phyloP scores from a whole-genome alignment of 2,113 vertebrate species.

The Chrysemys picta region DNA sequence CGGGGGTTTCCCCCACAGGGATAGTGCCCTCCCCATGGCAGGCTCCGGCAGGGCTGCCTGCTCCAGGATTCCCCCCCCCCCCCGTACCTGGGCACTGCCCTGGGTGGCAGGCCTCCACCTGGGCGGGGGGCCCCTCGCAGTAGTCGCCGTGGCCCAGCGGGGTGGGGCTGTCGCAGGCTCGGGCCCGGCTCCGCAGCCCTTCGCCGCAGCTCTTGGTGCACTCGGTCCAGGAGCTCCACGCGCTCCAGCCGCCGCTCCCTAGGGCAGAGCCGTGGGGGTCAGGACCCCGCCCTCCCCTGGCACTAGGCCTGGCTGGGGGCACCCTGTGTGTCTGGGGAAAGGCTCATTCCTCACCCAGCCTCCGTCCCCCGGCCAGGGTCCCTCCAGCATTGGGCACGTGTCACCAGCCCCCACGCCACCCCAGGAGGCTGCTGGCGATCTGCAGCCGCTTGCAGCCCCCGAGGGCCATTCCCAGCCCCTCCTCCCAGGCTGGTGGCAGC shows the following conservation, averaged over 20 bases:
- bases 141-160: slow-evolving; percentile 83
- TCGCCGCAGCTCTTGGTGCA: slow-evolving; percentile 90
- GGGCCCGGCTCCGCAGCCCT: slow-evolving; percentile 81
- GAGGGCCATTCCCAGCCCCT: background rate
- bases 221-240: slow-evolving; percentile 85
- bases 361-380: too few relatives aligned
- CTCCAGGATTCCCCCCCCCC: too few relatives aligned
- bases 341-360: too few relatives aligned
- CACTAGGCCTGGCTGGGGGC: background rate
- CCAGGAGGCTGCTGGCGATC: too few relatives aligned
- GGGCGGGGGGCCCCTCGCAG: slow-evolving; percentile 84
- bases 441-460: too few relatives aligned
- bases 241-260: slow-evolving; percentile 87
- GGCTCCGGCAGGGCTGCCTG: too few relatives aligned
- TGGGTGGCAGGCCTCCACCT: slow-evolving; percentile 78
- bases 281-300: background rate
- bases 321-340: too few relatives aligned
- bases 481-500: too few relatives aligned
- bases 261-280: background rate
- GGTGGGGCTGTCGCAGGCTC: slow-evolving; percentile 82
- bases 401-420: too few relatives aligned
- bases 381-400: background rate
- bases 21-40: background rate
- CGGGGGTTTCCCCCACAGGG: background rate
- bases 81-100: slow-evolving; percentile 82